phyloP scores from a whole-genome alignment of 2,113 vertebrate genomes.

The Podocnemis expansa region DNA sequence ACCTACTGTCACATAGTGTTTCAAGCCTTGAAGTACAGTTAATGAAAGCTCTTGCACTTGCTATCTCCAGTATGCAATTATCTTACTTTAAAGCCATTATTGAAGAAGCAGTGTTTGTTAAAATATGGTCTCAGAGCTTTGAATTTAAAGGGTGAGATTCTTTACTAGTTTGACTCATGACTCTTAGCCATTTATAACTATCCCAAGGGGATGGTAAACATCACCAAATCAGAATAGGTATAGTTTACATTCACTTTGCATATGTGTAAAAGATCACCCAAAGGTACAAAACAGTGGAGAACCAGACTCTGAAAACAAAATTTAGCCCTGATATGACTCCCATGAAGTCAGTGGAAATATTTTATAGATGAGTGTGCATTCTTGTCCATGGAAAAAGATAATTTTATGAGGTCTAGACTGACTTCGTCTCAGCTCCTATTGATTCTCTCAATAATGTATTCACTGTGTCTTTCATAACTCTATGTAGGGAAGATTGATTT shows the following conservation, averaged over 20 bases:
- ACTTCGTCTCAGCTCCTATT: constrained; percentile 17
- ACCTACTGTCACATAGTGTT: neutral
- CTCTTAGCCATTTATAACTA: neutral
- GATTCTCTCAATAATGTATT: constrained; percentile 48
- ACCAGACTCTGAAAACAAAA: constrained; percentile 39
- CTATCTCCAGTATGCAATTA: neutral
- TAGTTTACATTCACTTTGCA: neutral
- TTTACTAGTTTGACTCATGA: neutral
- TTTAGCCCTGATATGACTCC: constrained; percentile 45
- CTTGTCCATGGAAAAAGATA: constrained; percentile 16
- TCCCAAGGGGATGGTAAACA: neutral
- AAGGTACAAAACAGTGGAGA: constrained; percentile 9
- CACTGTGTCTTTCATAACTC: neutral
- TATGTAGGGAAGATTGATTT: constrained; percentile 49
- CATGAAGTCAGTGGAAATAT: neutral
- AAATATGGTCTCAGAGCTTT: rapidly evolving
- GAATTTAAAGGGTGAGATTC: neutral
- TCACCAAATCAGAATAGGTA: neutral
- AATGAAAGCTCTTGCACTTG: neutral
- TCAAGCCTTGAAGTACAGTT: neutral
- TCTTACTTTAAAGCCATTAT: neutral
- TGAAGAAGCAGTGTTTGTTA: neutral
- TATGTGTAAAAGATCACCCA: neutral
- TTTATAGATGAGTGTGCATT: neutral
- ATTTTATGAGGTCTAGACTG: constrained; percentile 40